Evolutionary conservation across 2,113 vertebrate species (phyloP), one percentile per base, ranked within the genome.

Genomic region (Marmota monax): DNA sequence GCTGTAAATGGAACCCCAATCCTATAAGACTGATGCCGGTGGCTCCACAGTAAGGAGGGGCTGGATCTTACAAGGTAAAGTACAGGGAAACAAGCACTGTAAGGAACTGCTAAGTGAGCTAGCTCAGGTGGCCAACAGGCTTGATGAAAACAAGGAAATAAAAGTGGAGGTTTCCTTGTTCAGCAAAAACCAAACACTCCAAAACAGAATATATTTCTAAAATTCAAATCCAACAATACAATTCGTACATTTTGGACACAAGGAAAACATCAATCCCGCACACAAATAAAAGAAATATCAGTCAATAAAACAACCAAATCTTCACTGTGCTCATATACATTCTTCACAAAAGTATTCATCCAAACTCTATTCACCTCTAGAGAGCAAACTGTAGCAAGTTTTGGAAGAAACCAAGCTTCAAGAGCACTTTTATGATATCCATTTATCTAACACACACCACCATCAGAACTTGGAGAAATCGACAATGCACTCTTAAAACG

Each of bases 261-360:
- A 84, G n/a, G 63, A 93, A 97, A 92, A 70, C 23, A 56, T 34
- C 65, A 84, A 79, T 25, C 5, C 58, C 45, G 23, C 72, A 92
- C 32, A 92, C 32, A 96, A 93, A 48, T 37, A 80, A 80, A 94
- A 96, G 27, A 87, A 89, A 92, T 23, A 70, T 32, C 82, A 65
- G 51, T 84, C 58, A 95, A 83, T 67, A 39, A 96, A 96, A 92
- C 80, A 67, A 58, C 39, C 13, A 88, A 94, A 34, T 56, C 48
- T n/a, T 85, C 96, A 76, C 32, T 53, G 3, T 65, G 34, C 8
- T 88, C 76, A 82, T 3, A 56, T 7, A 42, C 14, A n/a, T 63
- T 82, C 73, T 42, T 69, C 23, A 25, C 51, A 58, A 53, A 95
- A 95, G 3, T 63, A 67, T 37, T 93, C 91, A 37, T 89, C 74